Base-by-base conservation (phyloP, 2,113 vertebrate species). In the Scomber japonicus region DNA sequence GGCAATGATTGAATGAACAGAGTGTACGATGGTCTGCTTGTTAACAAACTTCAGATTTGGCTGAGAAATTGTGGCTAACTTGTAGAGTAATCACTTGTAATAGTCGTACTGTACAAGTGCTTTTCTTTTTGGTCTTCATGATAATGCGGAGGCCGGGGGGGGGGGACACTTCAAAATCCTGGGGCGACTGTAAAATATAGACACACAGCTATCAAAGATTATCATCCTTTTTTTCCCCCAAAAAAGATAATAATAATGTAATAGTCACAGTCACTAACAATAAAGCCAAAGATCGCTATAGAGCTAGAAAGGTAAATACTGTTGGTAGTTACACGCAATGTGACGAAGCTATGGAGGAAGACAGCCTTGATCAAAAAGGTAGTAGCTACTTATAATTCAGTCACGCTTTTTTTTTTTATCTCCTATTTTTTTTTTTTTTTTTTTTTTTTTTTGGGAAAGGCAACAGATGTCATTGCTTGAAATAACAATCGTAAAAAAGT, bases 331-430 rank as follows among this genome's bases (percentile, higher is more conserved):
- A 87, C 84, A 80, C 67, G 27, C 83, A 82, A 87, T 45, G 80
- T 81, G 88, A 86, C 79, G 71, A 84, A 78, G 86, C 82, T 88
- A 90, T 51, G 81, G 81, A 89, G 91, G 86, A 92, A 90, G 89
- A 91, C 88, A 1, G 78, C 44, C 73, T 86, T 78, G n/a, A 81
- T 83, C 56, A 74, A 84, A 66, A 27, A 27, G 24, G 24, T 27
- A 27, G 78, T 70, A 16, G 86, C 85, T 88, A 86, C 90, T 55
- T 21, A 21, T 21, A 66, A 21, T 27, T 85, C 61, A 71, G 83
- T 87, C 73, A 78, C 78, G n/a, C 71, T 86, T 79, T 82, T 80
- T 27, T 27, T 27, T 27, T 27, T 27, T 3, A n/a, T 27, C 21
- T 21, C 21, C 21, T 21, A 21, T 86, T 79, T 82, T 80, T 27